Conservation (phyloP, 2,797 vertebrate species). For the Mus spretus region DNA sequence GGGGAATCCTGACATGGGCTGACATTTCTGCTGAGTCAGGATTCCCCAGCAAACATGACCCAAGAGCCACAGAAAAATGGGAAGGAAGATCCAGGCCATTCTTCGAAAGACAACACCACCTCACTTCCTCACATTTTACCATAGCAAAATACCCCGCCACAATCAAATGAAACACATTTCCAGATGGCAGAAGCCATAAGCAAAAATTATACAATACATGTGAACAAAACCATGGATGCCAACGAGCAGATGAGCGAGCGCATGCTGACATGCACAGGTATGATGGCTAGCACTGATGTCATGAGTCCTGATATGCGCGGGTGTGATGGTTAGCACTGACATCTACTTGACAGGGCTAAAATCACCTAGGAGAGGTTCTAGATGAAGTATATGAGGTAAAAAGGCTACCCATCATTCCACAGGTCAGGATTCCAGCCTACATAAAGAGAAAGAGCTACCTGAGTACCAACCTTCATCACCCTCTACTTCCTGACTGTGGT, state of each 20-base stretch:
- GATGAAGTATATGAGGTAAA: not conserved
- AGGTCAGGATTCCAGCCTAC: not conserved
- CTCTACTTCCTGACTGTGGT: not conserved
- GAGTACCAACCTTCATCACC: too few species aligned
- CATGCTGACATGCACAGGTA: accelerated
- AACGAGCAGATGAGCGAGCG: not conserved
- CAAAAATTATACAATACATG: not conserved
- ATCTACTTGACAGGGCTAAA: not conserved
- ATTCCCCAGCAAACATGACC: not conserved
- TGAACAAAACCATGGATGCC: not conserved
- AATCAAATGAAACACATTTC: not conserved
- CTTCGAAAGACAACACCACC: not conserved
- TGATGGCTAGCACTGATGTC: not conserved
- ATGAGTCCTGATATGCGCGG: too few species aligned
- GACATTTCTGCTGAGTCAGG: not conserved
- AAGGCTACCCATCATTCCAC: not conserved
- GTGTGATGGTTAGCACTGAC: too few species aligned
- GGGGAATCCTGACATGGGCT: not conserved
- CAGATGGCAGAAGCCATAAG: not conserved
- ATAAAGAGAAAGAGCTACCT: not conserved
- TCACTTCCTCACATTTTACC: not conserved
- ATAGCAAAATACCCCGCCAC: too few species aligned
- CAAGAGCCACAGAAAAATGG: not conserved
- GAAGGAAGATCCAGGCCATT: not conserved
- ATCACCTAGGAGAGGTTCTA: not conserved